Base-by-base conservation (phyloP, 2,113 vertebrate genomes). In the Riparia riparia region DNA sequence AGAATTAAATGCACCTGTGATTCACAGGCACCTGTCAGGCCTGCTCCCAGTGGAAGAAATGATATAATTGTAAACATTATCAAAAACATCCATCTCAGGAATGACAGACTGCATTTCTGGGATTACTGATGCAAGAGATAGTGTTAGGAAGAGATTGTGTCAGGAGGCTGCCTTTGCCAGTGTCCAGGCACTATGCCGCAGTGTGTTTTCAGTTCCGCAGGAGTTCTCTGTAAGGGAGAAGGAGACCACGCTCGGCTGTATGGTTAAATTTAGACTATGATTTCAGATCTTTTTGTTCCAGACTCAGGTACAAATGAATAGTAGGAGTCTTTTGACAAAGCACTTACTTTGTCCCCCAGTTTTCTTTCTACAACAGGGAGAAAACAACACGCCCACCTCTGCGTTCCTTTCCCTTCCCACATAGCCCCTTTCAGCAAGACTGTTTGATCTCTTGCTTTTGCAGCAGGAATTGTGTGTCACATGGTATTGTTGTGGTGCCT, bases 1-100 rank as follows among this genome's bases (percentile, higher is more conserved):
- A 66, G 15, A 92, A 83, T 71, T 70, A 81, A 95, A 83, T 84
- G 58, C 15, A 44, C 44, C 19, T 81, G 47, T 96, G 95, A 93
- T 53, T 94, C 88, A 85, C 10, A 73, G 60, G 17, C 76, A 83
- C 76, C 37, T 94, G 87, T 77, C 47, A 77, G 71, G 72, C 64
- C 71, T 80, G 51, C 60, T 64, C 60, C 28, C 44, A 49, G 31
- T 86, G 31, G 47, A 83, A 90, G n/a, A 93, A 94, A 80, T 90
- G 51, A 69, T 73, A 80, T 94, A 68, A 92, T 94, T 83, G 72
- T 86, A 68, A 91, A 25, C 57, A 70, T 70, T 92, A 74, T 34
- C 78, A 63, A 81, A 93, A 92, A 29, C 72, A 86, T 65, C 60
- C 32, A 76, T 92, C 68, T 86, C 68, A 78, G 60, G 47, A 83